These are phyloP conservation scores for Grammomys dolichurus DNA, from an alignment of 2,113 vertebrate species.

Conservation along the genomic window DNA sequence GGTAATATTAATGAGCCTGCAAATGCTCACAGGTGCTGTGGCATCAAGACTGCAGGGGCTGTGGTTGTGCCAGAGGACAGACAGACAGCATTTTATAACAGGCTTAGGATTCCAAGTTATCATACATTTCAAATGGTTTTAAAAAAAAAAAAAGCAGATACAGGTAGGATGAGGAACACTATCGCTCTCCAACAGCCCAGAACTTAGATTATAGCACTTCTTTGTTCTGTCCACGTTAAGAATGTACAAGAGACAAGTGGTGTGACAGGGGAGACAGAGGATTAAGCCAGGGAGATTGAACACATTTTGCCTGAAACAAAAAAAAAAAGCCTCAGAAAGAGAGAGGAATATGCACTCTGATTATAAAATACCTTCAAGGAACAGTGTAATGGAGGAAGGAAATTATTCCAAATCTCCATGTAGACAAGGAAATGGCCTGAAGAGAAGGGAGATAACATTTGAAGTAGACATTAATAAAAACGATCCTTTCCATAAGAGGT, in stretches of 20 bases:
- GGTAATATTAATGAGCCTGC: not conserved
- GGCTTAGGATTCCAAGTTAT: not conserved
- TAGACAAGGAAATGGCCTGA: conserved; percentile 72
- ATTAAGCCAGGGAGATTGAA: conserved; percentile 48
- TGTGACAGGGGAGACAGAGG: conserved; percentile 30
- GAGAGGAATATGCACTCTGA: conserved; percentile 26
- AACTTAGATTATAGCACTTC: not conserved
- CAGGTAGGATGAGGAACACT: not conserved
- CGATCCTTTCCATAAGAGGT: not conserved
- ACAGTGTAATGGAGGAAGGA: conserved; percentile 66
- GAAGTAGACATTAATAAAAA: conserved; percentile 66
- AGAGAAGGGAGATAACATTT: conserved; percentile 63
- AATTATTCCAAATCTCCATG: conserved; percentile 76
- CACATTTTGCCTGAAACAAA: conserved; percentile 65
- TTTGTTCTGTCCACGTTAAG: not conserved
- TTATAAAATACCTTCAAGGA: conserved; percentile 73
- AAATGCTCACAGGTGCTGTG: not conserved
- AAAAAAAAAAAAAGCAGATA: not conserved
- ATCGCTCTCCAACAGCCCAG: not conserved
- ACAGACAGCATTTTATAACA: not conserved
- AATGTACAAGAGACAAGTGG: conserved; percentile 13
- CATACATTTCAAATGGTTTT: not conserved
- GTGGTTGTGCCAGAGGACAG: not conserved
- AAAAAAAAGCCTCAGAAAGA: conserved; percentile 52
- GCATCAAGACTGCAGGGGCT: too few species aligned